A percentile compares a stretch with the other conserved stretches of the same genome.
Conservation (phyloP, 2,113 vertebrate species). For the Leiothrix lutea region DNA sequence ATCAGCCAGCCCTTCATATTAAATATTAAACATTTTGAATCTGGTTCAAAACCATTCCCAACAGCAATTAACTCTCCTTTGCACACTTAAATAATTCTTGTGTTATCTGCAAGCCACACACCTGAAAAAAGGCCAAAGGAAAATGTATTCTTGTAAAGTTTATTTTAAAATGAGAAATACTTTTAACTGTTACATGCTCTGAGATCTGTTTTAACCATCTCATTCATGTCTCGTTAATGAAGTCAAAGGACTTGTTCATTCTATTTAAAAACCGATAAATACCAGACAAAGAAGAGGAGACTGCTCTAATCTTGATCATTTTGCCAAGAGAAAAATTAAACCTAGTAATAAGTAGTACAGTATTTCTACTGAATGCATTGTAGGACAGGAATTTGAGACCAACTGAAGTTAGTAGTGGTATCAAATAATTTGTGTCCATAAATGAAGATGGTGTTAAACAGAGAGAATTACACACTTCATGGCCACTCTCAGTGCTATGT, state of each 20-base stretch:
- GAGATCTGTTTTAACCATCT: background rate
- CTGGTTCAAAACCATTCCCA: background rate
- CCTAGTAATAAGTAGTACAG: background rate
- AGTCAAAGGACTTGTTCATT: background rate
- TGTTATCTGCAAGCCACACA: background rate
- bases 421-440: background rate
- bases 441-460: background rate
- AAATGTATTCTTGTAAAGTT: background rate
- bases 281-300: background rate
- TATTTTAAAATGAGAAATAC: background rate
- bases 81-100: background rate
- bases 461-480: background rate
- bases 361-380: background rate
- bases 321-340: background rate
- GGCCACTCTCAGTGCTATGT: background rate
- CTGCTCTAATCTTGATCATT: background rate
- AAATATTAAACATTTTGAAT: constrained; percentile 18
- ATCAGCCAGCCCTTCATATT: background rate
- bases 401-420: background rate
- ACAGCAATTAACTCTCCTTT: background rate
- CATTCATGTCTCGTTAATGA: background rate
- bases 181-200: background rate
- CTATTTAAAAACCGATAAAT: background rate
- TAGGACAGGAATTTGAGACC: background rate
- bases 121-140: background rate